Base-by-base conservation (phyloP, 2,797 vertebrate genomes). In the Aselliscus stoliczkanus region DNA sequence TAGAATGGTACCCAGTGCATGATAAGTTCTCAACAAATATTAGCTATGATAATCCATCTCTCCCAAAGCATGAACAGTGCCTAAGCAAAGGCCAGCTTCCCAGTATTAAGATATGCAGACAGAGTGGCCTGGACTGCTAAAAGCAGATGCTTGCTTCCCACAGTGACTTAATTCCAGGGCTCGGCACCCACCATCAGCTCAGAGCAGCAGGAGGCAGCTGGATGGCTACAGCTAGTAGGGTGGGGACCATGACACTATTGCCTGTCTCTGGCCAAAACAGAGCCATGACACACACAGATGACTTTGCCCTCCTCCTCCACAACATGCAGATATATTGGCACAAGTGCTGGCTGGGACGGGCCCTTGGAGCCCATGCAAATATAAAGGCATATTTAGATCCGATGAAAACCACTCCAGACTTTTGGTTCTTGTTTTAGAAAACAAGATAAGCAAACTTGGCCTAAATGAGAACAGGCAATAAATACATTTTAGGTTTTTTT, bases 391-490 rank as follows among this genome's bases (percentile, higher is more conserved):
- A 80, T 95, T 94, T 96, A 72, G 82, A 86, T 79, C 82, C 82
- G 65, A 80, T 56, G 58, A 92, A 95, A 96, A 75, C 73, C 82
- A 76, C 65, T 96, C 73, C 81, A 96, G 88, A 88, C 73, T 93
- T 60, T 90, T 96, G 91, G 69, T 73, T 94, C 75, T 94, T 90
- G 84, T 83, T 85, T 85, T 93, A 94, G 93, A 95, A 91, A 92
- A 93, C 69, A 96, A 88, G 77, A 93, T 93, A 94, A 86, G 70
- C 70, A 90, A 94, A 91, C 29, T 94, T 88, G 70, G 85, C 75
- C 25, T 56, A 67, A 79, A 86, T 86, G 84, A 95, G 56, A 83
- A 88, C 44, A 64, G 13, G 47, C 90, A 91, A 87, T 93, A 91
- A 96, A 93, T 84, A 81, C 15, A 90, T 15, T 50, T 15, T 50